Conservation (phyloP, 2,888 invertebrate species). For the Elegia similella region DNA sequence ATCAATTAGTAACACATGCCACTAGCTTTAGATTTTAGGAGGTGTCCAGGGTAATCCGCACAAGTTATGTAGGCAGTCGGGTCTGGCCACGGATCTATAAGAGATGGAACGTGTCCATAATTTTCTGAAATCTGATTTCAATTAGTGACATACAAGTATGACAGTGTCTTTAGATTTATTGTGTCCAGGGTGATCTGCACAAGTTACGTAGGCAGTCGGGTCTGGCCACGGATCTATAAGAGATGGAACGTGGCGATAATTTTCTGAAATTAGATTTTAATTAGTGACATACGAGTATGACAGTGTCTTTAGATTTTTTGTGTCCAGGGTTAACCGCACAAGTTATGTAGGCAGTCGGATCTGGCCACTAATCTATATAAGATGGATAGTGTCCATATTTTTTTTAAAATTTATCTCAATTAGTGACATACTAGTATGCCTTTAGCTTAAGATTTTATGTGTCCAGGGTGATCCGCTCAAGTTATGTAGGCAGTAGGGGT, state of each 20-base stretch:
- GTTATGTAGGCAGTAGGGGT: not conserved
- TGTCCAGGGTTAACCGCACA: conserved; percentile 51
- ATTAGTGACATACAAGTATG: too few relatives aligned
- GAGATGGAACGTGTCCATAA: conserved; percentile 36
- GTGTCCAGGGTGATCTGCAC: not conserved
- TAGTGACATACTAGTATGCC: too few relatives aligned
- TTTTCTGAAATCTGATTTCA: not conserved
- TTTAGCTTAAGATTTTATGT: not conserved
- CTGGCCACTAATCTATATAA: conserved; percentile 36
- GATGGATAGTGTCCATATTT: conserved; percentile 35
- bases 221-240: not conserved
- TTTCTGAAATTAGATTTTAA: conserved; percentile 29
- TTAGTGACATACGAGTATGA: conserved; percentile 62
- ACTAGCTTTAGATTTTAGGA: conserved; percentile 60
- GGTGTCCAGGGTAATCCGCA: conserved; percentile 53
- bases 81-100: conserved; percentile 38
- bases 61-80: conserved; percentile 48
- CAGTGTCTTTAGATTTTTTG: conserved; percentile 60
- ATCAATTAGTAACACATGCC: conserved; percentile 73
- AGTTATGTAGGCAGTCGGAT: conserved; percentile 48
- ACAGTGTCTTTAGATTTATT: not conserved
- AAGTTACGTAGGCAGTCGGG: not conserved
- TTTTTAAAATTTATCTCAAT: not conserved
- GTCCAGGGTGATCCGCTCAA: not conserved
- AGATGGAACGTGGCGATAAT: not conserved